These are phyloP conservation scores for Dasyurus viverrinus DNA, from an alignment of 2,113 vertebrate species.

Conservation along the genomic window DNA sequence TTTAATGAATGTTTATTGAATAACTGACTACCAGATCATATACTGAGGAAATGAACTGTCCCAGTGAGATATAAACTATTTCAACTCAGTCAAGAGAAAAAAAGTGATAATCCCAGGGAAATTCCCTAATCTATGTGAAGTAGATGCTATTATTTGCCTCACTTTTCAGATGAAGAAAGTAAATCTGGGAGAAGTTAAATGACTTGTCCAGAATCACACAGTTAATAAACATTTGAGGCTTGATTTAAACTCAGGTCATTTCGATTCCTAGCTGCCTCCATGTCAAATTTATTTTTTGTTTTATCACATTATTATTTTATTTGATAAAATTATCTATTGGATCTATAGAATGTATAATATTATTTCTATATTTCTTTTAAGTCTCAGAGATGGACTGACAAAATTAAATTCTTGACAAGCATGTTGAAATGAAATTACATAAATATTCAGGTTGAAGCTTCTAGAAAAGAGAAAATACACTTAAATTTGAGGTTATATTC, in stretches of 20 bases:
- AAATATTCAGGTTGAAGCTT: neutral
- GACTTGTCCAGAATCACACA: constrained; percentile 3
- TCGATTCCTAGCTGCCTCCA: no score
- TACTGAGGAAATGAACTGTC: no score
- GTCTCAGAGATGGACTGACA: neutral
- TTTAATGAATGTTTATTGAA: no score
- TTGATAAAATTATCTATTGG: neutral
- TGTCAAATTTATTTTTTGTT: no score
- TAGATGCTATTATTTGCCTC: neutral
- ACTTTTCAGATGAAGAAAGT: constrained; percentile 28
- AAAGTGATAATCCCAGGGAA: no score
- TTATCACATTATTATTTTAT: neutral
- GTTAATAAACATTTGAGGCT: neutral
- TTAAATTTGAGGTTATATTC: neutral
- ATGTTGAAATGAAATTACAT: neutral
- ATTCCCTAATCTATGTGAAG: no score
- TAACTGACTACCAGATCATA: no score
- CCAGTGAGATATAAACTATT: no score
- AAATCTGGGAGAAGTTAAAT: constrained; percentile 41
- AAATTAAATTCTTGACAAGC: neutral
- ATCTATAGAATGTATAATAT: neutral
- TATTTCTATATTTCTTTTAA: neutral
- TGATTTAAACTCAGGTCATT: no score
- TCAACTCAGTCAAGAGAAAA: no score
- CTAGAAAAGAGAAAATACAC: no score